A percentile compares a stretch with the other conserved stretches of the same genome.
Conservation (phyloP, 2,888 invertebrate species). For the Germaria angustata region DNA sequence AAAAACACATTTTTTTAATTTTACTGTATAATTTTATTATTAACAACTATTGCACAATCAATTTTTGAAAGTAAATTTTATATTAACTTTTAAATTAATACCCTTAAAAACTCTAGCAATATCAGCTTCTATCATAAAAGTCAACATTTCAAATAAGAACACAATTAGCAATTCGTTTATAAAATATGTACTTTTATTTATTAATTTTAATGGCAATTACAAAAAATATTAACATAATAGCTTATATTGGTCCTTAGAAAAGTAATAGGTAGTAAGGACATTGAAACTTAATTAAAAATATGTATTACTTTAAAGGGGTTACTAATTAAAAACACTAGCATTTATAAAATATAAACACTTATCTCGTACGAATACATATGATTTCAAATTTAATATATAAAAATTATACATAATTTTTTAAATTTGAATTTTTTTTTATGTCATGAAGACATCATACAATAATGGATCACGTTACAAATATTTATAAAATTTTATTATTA, state of each 20-base stretch:
- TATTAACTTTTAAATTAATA: no score
- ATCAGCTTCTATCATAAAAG: no score
- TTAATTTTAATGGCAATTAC: slow-evolving; percentile 65
- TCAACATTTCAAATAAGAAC: neutral
- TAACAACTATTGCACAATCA: no score
- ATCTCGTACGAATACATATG: slow-evolving; percentile 7
- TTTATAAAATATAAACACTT: slow-evolving; percentile 40
- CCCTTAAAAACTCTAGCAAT: no score
- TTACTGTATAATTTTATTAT: no score
- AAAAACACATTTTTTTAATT: no score
- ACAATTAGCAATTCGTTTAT: slow-evolving; percentile 12
- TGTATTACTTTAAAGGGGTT: slow-evolving; percentile 15
- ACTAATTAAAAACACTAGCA: slow-evolving; percentile 36
- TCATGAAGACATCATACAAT: slow-evolving; percentile 11
- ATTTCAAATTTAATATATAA: slow-evolving; percentile 20
- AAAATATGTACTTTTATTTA: slow-evolving; percentile 49
- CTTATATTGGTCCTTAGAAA: slow-evolving; percentile 43
- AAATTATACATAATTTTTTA: neutral
- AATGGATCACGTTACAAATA: slow-evolving; percentile 10
- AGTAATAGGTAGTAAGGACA: slow-evolving; percentile 48
- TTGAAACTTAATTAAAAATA: slow-evolving; percentile 35
- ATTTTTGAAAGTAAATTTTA: no score
- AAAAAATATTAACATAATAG: slow-evolving; percentile 65
- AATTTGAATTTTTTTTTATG: neutral
- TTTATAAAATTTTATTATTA: slow-evolving; percentile 10